phyloP scores from a whole-genome alignment of 2,888 invertebrate genomes.

The Pheosia tremula region DNA sequence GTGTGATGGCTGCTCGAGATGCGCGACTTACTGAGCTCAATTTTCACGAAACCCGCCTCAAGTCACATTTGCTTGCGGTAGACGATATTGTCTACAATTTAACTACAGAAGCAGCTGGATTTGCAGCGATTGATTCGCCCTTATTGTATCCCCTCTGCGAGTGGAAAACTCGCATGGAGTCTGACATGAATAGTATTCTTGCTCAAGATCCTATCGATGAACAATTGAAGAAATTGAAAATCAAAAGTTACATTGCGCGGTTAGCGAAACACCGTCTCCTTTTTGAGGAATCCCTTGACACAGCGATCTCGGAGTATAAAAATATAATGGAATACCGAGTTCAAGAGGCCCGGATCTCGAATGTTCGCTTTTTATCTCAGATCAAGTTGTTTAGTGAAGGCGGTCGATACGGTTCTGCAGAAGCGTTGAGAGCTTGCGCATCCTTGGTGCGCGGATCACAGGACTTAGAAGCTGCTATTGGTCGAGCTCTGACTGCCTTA shows the following conservation, averaged over 20 bases:
- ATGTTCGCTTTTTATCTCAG: constrained; percentile 58
- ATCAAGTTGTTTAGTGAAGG: constrained; percentile 62
- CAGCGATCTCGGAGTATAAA: constrained; percentile 47
- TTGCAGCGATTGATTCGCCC: constrained; percentile 50
- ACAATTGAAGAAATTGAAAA: constrained; percentile 60
- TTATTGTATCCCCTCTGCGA: constrained; percentile 60
- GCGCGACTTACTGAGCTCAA: constrained; percentile 56
- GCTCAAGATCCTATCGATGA: constrained; percentile 42
- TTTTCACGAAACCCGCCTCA: constrained; percentile 61
- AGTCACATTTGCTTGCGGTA: constrained; percentile 64
- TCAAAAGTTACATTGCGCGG: constrained; percentile 63
- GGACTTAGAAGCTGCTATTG: constrained; percentile 53
- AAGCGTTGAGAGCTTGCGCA: constrained; percentile 53
- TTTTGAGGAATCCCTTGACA: constrained; percentile 63
- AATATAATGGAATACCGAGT: constrained; percentile 48
- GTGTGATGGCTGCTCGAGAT: constrained; percentile 57
- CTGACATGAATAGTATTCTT: constrained; percentile 45
- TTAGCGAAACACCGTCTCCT: constrained; percentile 54
- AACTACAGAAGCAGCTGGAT: constrained; percentile 52
- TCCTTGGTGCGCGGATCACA: constrained; percentile 56
- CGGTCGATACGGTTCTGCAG: constrained; percentile 58
- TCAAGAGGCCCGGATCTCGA: constrained; percentile 66
- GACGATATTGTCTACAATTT: constrained; percentile 50
- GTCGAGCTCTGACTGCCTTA: constrained; percentile 48
- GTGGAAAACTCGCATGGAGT: constrained; percentile 52